phyloP scores from a whole-genome alignment of 2,888 invertebrate genomes.

The Heliconius hortense region DNA sequence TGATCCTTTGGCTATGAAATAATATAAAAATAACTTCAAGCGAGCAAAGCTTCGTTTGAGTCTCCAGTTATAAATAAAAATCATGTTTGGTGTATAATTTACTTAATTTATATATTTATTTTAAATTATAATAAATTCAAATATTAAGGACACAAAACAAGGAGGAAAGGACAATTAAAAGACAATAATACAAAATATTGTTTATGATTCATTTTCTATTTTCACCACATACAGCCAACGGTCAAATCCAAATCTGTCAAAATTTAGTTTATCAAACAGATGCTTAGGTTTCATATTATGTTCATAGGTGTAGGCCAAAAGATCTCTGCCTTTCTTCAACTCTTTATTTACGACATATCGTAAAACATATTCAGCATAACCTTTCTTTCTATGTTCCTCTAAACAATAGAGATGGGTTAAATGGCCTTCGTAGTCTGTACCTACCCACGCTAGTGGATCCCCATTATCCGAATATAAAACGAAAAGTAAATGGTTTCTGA shows the following conservation, averaged over 20 bases:
- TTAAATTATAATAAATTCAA: no score
- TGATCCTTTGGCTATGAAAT: no score
- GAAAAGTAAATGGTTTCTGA: constrained; percentile 44
- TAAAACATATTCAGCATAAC: constrained; percentile 55
- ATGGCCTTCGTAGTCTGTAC: constrained; percentile 54
- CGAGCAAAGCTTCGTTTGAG: no score
- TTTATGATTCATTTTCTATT: background rate
- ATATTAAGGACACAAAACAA: background rate
- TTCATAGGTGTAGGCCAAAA: constrained; percentile 47
- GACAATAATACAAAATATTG: background rate
- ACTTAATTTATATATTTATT: no score
- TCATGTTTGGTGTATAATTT: no score
- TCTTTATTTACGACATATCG: constrained; percentile 51
- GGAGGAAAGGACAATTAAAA: background rate
- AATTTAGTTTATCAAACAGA: constrained; percentile 47
- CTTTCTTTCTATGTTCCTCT: constrained; percentile 55
- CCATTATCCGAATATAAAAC: constrained; percentile 46
- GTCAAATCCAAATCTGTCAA: constrained; percentile 42
- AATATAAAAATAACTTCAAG: no score
- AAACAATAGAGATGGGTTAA: constrained; percentile 58
- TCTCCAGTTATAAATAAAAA: no score
- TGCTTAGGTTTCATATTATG: constrained; percentile 44
- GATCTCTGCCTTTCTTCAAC: constrained; percentile 43
- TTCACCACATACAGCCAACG: constrained; percentile 42
- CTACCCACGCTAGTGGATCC: constrained; percentile 54